These are phyloP conservation scores for Clitarchus hookeri DNA, from an alignment of 2,888 invertebrate species.

Conservation along the genomic window DNA sequence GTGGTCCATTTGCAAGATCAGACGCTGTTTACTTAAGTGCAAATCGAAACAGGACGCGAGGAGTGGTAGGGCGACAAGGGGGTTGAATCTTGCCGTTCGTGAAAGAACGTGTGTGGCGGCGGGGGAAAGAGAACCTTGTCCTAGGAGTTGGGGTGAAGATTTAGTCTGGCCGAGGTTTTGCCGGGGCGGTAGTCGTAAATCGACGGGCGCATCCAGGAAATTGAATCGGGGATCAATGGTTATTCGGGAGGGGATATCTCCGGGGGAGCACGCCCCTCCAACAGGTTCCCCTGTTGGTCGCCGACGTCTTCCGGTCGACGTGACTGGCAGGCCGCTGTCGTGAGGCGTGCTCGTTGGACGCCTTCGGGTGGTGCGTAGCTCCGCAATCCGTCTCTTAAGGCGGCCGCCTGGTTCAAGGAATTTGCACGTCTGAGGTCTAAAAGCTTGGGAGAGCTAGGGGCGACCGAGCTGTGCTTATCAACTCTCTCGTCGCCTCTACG, in stretches of 20 bases:
- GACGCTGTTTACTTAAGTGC: neutral
- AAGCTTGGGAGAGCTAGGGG: no score
- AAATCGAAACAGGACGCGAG: neutral
- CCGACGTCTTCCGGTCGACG: no score
- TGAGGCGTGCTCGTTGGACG: no score
- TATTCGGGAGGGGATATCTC: neutral
- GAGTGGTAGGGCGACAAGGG: no score
- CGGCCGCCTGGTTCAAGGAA: no score
- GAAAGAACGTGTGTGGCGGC: neutral
- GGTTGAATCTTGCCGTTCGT: no score
- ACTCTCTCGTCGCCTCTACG: no score
- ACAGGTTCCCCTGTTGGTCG: neutral
- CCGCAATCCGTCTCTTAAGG: no score
- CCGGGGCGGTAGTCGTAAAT: neutral
- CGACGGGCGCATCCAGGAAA: constrained; percentile 7
- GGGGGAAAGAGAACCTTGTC: neutral
- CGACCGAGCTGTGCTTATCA: no score
- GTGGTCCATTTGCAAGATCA: neutral
- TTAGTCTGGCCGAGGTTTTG: neutral
- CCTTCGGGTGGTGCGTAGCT: no score
- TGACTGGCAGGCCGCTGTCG: no score
- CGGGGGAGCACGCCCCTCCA: neutral
- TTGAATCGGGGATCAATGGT: constrained; percentile 14
- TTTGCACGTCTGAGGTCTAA: no score
- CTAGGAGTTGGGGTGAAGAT: neutral